Percentiles rank a stretch among this genome's conserved stretches.
phyloP scores from a whole-genome alignment of 2,888 invertebrate species.

The Tenthredo notha region DNA sequence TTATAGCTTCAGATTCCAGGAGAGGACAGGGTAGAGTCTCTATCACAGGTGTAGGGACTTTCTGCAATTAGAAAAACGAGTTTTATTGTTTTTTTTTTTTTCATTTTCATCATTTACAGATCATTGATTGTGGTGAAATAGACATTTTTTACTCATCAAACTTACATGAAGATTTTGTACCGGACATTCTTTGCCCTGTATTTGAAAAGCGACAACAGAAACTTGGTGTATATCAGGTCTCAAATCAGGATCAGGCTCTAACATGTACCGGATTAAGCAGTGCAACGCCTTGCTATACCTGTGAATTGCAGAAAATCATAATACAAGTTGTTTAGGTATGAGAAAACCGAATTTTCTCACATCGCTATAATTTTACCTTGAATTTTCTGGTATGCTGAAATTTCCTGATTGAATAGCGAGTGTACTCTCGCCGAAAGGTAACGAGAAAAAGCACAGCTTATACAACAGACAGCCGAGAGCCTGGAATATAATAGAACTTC shows the following conservation, averaged over 20 bases:
- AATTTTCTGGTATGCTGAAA: conserved; percentile 91
- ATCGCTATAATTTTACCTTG: conserved; percentile 79
- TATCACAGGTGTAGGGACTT: conserved; percentile 83
- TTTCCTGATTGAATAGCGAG: conserved; percentile 94
- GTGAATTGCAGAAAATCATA: conserved; percentile 45
- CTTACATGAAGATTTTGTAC: conserved; percentile 90
- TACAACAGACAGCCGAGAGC: conserved; percentile 93
- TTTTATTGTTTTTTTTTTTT: no score
- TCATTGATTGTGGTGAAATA: not conserved
- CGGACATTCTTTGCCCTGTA: conserved; percentile 87
- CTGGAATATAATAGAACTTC: conserved; percentile 77
- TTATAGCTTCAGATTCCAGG: conserved; percentile 85
- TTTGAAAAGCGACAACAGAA: conserved; percentile 86
- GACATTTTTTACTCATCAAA: conserved; percentile 56
- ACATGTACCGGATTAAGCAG: conserved; percentile 83
- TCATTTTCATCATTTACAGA: not conserved
- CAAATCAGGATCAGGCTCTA: conserved; percentile 90
- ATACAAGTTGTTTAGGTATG: not conserved
- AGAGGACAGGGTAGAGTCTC: conserved; percentile 84
- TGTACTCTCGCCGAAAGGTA: conserved; percentile 96
- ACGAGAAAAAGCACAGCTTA: conserved; percentile 92
- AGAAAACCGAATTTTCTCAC: not conserved
- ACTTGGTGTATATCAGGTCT: conserved; percentile 95
- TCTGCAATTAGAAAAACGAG: conserved; percentile 78
- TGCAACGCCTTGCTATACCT: conserved; percentile 75